A percentile compares a stretch with the other conserved stretches of the same genome.
phyloP scores from a whole-genome alignment of 2,888 invertebrate species.

The Cistogaster globosa region DNA sequence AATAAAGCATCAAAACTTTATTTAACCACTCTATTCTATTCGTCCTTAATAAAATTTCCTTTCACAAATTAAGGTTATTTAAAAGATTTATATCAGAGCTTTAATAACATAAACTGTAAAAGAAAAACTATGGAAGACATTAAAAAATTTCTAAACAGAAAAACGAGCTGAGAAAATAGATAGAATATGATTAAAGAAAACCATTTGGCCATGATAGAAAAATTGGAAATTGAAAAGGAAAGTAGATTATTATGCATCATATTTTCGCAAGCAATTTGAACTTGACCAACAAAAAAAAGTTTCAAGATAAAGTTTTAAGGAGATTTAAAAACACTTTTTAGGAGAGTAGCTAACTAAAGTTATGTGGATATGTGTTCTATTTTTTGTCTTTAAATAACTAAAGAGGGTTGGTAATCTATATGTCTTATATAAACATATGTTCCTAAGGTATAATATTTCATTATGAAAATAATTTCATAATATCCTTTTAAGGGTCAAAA shows the following conservation, averaged over 20 bases:
- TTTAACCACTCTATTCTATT: conserved; percentile 6
- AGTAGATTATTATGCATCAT: conserved; percentile 30
- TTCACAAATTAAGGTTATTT: conserved; percentile 21
- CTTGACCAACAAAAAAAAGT: not conserved
- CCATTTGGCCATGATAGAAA: not conserved
- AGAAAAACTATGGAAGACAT: conserved; percentile 2
- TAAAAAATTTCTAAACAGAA: not conserved
- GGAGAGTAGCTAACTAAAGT: no score
- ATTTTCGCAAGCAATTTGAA: not conserved
- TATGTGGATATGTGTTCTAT: no score
- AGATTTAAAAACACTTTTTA: no score
- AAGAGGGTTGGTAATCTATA: no score
- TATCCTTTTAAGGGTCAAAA: no score
- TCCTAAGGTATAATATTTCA: no score
- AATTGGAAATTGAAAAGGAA: conserved; percentile 37
- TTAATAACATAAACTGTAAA: not conserved
- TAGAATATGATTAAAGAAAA: conserved; percentile 23
- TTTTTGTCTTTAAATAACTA: no score
- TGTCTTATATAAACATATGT: no score
- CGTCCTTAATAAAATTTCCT: not conserved
- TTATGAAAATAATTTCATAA: no score
- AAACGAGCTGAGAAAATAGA: not conserved
- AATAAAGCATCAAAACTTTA: conserved; percentile 50
- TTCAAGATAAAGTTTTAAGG: no score
- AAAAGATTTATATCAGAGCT: conserved; percentile 8